A percentile compares a stretch with the other conserved stretches of the same genome.
Evolutionary conservation across 2,797 vertebrate species (phyloP).

Genomic region (Harpagifer antarcticus): DNA sequence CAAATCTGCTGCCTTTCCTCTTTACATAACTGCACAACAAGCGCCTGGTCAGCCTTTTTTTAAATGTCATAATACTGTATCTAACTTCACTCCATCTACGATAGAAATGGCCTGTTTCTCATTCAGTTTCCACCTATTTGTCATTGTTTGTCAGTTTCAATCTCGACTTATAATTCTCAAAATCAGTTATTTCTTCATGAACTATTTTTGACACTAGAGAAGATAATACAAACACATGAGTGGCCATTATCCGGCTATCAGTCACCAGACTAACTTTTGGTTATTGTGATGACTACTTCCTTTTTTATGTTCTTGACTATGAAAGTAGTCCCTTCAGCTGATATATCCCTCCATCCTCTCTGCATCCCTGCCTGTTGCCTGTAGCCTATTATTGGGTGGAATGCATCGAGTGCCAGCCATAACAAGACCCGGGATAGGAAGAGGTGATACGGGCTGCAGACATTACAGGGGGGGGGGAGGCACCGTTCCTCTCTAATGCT

Average conservation of each 20-base stretch:
- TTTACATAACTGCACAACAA: neutral
- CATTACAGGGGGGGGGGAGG: constrained; percentile 43
- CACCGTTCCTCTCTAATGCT: neutral
- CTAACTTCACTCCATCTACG: neutral
- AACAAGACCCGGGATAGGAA: constrained; percentile 77
- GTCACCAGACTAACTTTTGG: neutral
- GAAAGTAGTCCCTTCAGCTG: neutral
- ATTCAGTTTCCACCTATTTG: neutral
- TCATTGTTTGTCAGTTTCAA: neutral
- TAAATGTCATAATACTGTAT: no score
- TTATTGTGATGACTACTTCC: neutral
- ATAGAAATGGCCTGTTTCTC: neutral
- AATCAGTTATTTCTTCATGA: no score
- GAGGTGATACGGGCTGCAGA: constrained; percentile 72
- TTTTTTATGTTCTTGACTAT: no score
- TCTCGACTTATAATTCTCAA: no score
- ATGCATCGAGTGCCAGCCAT: constrained; percentile 65
- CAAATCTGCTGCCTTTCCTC: constrained; percentile 42
- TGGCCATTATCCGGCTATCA: neutral
- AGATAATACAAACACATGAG: neutral
- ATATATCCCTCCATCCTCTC: neutral
- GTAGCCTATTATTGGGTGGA: constrained; percentile 2
- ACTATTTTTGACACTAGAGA: neutral
- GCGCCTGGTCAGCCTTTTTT: neutral
- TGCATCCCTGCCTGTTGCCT: neutral